Evolutionary conservation across 1,140 invertebrate genomes (phyloP).

Genomic region (Pygmarrhopalites habei): DNA sequence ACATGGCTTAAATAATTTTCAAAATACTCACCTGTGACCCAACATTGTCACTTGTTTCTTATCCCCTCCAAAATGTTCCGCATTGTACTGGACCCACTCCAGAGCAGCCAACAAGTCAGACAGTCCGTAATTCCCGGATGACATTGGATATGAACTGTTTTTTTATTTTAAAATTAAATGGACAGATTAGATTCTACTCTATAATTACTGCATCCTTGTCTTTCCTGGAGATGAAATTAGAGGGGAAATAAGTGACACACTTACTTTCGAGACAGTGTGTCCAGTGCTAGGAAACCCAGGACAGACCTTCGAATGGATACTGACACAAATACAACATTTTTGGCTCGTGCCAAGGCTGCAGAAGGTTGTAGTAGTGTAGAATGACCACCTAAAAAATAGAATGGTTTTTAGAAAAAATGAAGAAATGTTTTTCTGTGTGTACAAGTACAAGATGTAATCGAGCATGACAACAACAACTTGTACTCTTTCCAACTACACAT

Average conservation of each 20-base stretch:
- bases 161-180: too few species aligned
- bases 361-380: slow-evolving; percentile 51
- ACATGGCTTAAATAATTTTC: too few species aligned
- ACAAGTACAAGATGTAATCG: too few species aligned
- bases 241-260: too few species aligned
- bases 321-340: slow-evolving; percentile 72
- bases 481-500: too few species aligned
- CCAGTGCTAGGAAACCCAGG: slow-evolving; percentile 68
- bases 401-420: too few species aligned
- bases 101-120: slow-evolving; percentile 69
- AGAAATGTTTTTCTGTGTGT: neutral
- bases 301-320: slow-evolving; percentile 70
- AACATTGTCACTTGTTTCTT: slow-evolving; percentile 63
- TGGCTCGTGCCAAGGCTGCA: slow-evolving; percentile 58
- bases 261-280: slow-evolving; percentile 54
- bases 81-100: slow-evolving; percentile 71
- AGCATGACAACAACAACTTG: too few species aligned
- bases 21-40: too few species aligned
- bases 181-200: neutral
- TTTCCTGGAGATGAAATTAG: too few species aligned
- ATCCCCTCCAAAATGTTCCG: slow-evolving; percentile 74
- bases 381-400: slow-evolving; percentile 41
- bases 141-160: slow-evolving; percentile 57
- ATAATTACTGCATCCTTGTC: neutral
- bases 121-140: slow-evolving; percentile 79